These are phyloP conservation scores for Pseudochirops cupreus DNA, from an alignment of 2,797 vertebrate species.

Conservation along the genomic window DNA sequence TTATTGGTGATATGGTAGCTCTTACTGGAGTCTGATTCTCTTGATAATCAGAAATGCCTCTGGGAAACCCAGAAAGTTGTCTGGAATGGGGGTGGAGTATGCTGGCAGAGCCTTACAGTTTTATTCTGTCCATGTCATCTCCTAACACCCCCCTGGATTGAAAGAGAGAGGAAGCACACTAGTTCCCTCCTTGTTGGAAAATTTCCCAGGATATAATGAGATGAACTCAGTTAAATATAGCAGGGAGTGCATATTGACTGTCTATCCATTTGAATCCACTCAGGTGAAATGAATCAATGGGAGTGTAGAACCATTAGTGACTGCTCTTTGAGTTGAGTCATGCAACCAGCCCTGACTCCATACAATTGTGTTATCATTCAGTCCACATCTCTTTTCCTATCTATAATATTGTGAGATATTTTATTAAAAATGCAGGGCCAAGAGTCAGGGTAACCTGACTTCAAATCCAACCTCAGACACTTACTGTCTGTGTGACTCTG, in stretches of 20 bases:
- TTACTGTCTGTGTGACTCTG: conserved; percentile 5
- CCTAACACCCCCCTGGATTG: conserved; percentile 12
- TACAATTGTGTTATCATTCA: neutral
- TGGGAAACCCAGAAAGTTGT: conserved; percentile 18
- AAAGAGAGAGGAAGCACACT: conserved; percentile 19
- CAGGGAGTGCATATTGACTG: conserved; percentile 65
- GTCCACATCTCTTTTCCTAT: neutral
- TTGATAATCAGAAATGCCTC: conserved; percentile 17
- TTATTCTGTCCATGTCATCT: neutral
- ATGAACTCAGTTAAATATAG: conserved; percentile 59
- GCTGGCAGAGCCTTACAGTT: conserved; percentile 9
- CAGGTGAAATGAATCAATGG: conserved; percentile 70
- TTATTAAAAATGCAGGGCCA: neutral
- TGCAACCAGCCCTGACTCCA: neutral
- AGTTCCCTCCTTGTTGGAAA: conserved; percentile 61
- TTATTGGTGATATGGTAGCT: neutral
- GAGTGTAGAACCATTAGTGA: conserved; percentile 60
- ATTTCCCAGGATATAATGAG: conserved; percentile 67
- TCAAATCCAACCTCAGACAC: conserved; percentile 3
- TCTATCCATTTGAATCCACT: conserved; percentile 70
- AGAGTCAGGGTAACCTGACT: neutral
- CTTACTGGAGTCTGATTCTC: neutral
- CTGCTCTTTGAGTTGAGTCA: conserved; percentile 73
- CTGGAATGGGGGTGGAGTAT: conserved; percentile 17
- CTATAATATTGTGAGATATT: neutral